These are phyloP conservation scores for Prosopocoilus inquinatus DNA, from an alignment of 2,888 invertebrate genomes.

Conservation along the genomic window DNA sequence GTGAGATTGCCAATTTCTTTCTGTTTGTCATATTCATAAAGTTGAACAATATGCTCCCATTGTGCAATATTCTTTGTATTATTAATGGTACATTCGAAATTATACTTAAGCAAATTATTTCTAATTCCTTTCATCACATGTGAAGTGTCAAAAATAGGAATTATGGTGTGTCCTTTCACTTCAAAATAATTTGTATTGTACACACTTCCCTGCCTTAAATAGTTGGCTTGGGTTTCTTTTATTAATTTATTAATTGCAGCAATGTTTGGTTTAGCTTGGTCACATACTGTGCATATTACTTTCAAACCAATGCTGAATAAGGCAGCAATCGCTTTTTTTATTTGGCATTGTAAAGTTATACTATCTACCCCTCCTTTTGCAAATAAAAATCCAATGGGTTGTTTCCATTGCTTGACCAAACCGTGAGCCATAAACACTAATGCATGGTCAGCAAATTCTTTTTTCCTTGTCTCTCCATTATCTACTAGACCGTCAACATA, in stretches of 20 bases:
- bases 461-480: too few species aligned
- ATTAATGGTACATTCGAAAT: neutral
- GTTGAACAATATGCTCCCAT: neutral
- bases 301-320: slow-evolving; percentile 1
- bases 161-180: neutral
- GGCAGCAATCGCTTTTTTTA: neutral
- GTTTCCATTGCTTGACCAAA: too few species aligned
- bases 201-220: neutral
- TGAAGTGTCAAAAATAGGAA: neutral
- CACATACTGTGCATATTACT: slow-evolving; percentile 5
- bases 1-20: neutral
- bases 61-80: neutral
- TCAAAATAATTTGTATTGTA: too few species aligned
- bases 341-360: neutral
- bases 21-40: neutral
- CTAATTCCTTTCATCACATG: slow-evolving; percentile 8
- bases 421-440: too few species aligned
- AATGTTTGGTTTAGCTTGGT: slow-evolving; percentile 1
- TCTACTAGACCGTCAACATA: neutral
- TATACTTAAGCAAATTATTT: neutral
- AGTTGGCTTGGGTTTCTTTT: neutral
- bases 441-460: too few species aligned
- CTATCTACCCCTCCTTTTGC: too few species aligned
- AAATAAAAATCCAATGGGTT: neutral
- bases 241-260: slow-evolving; percentile 2